Percentiles rank a stretch among this genome's conserved stretches.
These are phyloP conservation scores for Gadopsis marmoratus DNA, from an alignment of 2,797 vertebrate species.

Conservation along the genomic window DNA sequence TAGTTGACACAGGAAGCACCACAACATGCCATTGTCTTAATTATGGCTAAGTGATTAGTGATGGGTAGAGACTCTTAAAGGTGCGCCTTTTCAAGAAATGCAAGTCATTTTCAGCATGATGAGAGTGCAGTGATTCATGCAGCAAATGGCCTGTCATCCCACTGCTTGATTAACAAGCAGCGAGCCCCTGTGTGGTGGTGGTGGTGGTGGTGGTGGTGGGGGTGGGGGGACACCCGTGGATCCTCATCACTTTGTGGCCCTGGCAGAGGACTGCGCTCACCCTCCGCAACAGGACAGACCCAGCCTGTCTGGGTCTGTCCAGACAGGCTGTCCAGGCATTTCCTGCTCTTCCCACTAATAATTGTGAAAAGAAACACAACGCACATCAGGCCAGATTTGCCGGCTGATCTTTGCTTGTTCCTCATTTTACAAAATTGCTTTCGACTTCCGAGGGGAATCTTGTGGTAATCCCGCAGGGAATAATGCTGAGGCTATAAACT, in stretches of 20 bases:
- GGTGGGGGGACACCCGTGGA: slow-evolving; percentile 57
- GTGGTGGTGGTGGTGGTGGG: no score
- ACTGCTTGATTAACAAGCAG: slow-evolving; percentile 79
- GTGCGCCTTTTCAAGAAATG: slow-evolving; percentile 50
- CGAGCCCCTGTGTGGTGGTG: slow-evolving; percentile 34
- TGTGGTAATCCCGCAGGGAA: slow-evolving; percentile 27
- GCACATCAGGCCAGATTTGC: slow-evolving; percentile 36
- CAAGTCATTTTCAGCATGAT: slow-evolving; percentile 70
- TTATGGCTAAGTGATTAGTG: slow-evolving; percentile 25
- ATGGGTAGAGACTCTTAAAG: slow-evolving; percentile 21
- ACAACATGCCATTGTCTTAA: slow-evolving; percentile 10
- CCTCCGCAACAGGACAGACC: slow-evolving; percentile 34
- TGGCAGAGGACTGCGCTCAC: slow-evolving; percentile 32
- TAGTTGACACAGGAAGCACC: slow-evolving; percentile 8
- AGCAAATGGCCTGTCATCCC: slow-evolving; percentile 76
- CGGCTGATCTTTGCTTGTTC: slow-evolving; percentile 26
- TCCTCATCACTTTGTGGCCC: slow-evolving; percentile 62
- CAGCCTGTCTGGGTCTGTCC: no score
- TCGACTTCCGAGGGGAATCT: slow-evolving; percentile 48
- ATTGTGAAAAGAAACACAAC: slow-evolving; percentile 60
- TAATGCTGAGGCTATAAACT: slow-evolving; percentile 46
- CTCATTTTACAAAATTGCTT: slow-evolving; percentile 50
- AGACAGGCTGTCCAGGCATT: no score
- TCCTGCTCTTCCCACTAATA: slow-evolving; percentile 48
- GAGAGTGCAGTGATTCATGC: slow-evolving; percentile 73